Base-by-base conservation (phyloP, 2,113 vertebrate genomes). In the Silurus meridionalis region DNA sequence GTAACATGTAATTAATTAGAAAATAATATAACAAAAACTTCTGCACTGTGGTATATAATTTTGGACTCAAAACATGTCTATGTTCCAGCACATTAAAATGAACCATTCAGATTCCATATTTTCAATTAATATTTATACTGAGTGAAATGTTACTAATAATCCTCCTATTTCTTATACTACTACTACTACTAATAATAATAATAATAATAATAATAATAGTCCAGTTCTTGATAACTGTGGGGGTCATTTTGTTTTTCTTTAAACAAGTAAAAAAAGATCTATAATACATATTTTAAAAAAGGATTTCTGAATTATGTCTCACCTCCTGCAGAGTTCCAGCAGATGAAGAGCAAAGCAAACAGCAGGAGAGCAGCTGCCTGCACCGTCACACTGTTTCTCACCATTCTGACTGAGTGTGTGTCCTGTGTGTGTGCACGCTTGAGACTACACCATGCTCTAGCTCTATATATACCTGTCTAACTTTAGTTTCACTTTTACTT, bases 401-500 rank as follows among this genome's bases (percentile, higher is more conserved):
- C 63, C 85, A 87, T 88, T 48, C 17, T 86, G 72, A n/a, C 55
- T 85, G 46, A 74, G 80, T 77, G 63, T 82, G 78, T 77, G 37
- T 60, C 46, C 55, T 63, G 66, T 77, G 85, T 89, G 61, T 58
- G 53, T 28, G 77, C 87, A 52, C 63, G 77, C 25, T 80, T 17
- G 25, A 23, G 21, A 71, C 3, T 55, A 60, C 81, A 8, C 50
- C 1, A 2, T 10, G 19, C 58, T 3, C 23, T 0, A 2, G n/a
- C 82, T 53, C 60, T 80, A 50, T 90, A 86, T 90, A 90, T 88
- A 83, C 5, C 48, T 8, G 25, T 13, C 2, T 17, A 19, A 21
- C 0, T 0, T 53, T 48, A 77, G 85, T 89, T 90, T 90, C 90
- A 88, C 85, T 90, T 90, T 90, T 85, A 63, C 69, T 74, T 48